Percentiles rank a stretch among this genome's conserved stretches.
Conservation (phyloP, 2,113 vertebrate species). For the Gorsachius goisagi region DNA sequence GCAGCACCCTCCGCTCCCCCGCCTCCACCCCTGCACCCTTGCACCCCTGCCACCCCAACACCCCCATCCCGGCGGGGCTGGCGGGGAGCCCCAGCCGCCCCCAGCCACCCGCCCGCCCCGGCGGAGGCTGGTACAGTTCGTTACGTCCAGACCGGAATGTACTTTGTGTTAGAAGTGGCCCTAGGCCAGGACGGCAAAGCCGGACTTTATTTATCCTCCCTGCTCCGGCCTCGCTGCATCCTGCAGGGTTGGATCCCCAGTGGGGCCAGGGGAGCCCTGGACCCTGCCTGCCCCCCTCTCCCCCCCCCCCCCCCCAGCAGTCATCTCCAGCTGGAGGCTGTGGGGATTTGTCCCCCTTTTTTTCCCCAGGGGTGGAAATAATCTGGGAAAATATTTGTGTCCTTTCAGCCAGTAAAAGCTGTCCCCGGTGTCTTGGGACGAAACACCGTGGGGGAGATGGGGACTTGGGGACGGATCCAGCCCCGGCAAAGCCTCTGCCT, state of each 20-base stretch:
- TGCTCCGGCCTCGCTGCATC: conserved; percentile 49
- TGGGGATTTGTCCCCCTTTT: neutral
- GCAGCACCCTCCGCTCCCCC: no score
- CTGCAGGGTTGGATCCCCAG: conserved; percentile 25
- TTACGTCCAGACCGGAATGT: conserved; percentile 78
- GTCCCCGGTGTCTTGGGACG: neutral
- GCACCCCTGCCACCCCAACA: no score
- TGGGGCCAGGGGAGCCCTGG: neutral
- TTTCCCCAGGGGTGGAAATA: neutral
- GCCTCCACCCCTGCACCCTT: no score
- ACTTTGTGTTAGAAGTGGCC: conserved; percentile 78
- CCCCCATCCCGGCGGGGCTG: no score
- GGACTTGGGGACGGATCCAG: neutral
- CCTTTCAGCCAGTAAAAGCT: neutral
- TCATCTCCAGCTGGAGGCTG: neutral
- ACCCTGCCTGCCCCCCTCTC: neutral
- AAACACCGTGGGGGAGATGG: fast-evolving
- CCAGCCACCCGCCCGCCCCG: neutral
- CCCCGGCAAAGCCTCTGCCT: neutral
- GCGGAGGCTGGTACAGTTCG: conserved; percentile 77
- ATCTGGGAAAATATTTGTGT: neutral
- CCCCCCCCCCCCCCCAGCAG: no score
- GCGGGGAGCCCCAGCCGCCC: no score
- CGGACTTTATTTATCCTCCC: conserved; percentile 75
- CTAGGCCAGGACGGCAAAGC: conserved; percentile 67